A percentile compares a stretch with the other conserved stretches of the same genome.
Conservation (phyloP, 2,797 vertebrate species). For the Cyclura pinguis region DNA sequence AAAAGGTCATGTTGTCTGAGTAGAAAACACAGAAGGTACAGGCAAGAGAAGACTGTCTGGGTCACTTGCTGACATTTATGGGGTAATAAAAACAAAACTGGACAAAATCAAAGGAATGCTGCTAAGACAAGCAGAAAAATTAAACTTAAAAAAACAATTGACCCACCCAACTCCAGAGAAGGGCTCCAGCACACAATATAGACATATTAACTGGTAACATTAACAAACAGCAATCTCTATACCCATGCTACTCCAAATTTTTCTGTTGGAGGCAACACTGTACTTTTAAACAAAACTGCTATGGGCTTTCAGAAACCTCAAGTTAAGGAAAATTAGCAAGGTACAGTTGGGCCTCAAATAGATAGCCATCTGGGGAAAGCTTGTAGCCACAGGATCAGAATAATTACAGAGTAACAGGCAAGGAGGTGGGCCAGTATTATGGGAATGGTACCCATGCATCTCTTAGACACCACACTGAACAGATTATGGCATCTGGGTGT, state of each 20-base stretch:
- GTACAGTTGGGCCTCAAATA: background rate
- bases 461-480: background rate
- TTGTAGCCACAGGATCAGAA: background rate
- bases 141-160: background rate
- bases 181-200: background rate
- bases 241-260: slow-evolving; percentile 12
- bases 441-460: background rate
- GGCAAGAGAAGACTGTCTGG: background rate
- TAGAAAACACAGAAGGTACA: background rate
- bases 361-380: background rate
- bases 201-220: too few relatives aligned
- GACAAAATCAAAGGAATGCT: background rate
- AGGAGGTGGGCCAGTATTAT: background rate
- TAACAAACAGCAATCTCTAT: background rate
- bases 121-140: background rate
- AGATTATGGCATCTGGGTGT: background rate
- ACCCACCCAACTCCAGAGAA: background rate
- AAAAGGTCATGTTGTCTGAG: background rate
- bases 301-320: too few relatives aligned
- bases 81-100: background rate
- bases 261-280: background rate
- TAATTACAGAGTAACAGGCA: background rate
- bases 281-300: background rate
- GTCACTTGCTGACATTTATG: background rate
- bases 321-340: background rate